Evolutionary conservation across 2,888 invertebrate species (phyloP), one percentile per base, ranked within the genome.

Genomic region (Drosophila siamana): DNA sequence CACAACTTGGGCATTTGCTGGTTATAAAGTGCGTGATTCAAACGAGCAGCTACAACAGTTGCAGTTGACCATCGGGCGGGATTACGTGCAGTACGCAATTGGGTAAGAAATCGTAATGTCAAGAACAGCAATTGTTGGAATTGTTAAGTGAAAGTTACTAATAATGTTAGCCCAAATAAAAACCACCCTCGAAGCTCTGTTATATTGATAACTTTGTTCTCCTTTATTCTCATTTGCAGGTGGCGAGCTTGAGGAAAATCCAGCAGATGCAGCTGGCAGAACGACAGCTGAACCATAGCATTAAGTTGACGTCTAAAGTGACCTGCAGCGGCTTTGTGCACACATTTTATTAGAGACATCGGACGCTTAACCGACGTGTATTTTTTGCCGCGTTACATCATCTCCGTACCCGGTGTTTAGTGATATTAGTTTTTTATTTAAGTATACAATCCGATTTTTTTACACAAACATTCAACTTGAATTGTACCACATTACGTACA

Each of bases 371-470:
- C 76, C 78, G 77, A 67, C 78, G 85, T 62, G 51, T 65, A n/a
- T 64, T 33, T 54, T 59, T 54, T 63, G 57, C 48, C 65, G 60
- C 62, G 57, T 69, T 71, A 70, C 80, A 75, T 72, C 61, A 73
- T 73, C 81, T 86, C 71, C 69, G 56, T 54, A 60, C 55, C 74
- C 78, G 80, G 67, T 84, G 82, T 82, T 80, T 80, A 90, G 86
- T 88, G 88, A 89, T 83, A 89, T 86, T 89, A 88, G 81, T 73
- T 72, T 77, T 76, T 80, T 83, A 78, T 74, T 77, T 52, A 63
- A 67, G 72, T 66, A 56, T 48, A 66, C 52, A 65, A 16, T 9
- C 63, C 54, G 68, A 55, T 22, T 54, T 55, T 38, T 66, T 28
- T 44, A 30, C 44, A 48, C 33, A 52, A 24, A 55, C 59, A 55